phyloP scores from a whole-genome alignment of 2,888 invertebrate genomes.

The Amaurobius ferox region DNA sequence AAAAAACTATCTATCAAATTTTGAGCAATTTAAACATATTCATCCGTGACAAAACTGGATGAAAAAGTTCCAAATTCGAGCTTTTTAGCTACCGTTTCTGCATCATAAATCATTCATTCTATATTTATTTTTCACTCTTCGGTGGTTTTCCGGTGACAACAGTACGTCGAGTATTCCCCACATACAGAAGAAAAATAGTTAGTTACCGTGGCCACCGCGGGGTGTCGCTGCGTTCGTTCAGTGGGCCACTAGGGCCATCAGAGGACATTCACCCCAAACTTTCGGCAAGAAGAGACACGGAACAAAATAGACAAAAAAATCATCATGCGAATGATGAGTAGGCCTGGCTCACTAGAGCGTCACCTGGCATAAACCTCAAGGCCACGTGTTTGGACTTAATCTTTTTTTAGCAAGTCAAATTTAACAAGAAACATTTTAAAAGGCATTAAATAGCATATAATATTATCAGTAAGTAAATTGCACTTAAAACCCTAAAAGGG shows the following conservation, averaged over 20 bases:
- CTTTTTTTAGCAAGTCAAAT: no score
- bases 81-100: no score
- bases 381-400: slow-evolving; percentile 27
- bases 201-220: slow-evolving; percentile 59
- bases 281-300: slow-evolving; percentile 18
- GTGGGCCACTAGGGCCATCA: slow-evolving; percentile 68
- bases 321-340: slow-evolving; percentile 59
- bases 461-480: no score
- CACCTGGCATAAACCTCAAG: slow-evolving; percentile 66
- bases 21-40: no score
- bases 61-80: no score
- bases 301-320: slow-evolving; percentile 46
- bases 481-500: no score
- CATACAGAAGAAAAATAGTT: background rate
- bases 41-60: no score
- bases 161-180: background rate
- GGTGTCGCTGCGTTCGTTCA: slow-evolving; percentile 65
- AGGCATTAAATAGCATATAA: no score
- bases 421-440: no score
- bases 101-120: no score
- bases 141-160: background rate
- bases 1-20: no score
- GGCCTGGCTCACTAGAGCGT: slow-evolving; percentile 62
- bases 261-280: slow-evolving; percentile 54
- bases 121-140: background rate